Conservation (phyloP, 2,888 invertebrate species). For the Stegana nigrithorax region DNA sequence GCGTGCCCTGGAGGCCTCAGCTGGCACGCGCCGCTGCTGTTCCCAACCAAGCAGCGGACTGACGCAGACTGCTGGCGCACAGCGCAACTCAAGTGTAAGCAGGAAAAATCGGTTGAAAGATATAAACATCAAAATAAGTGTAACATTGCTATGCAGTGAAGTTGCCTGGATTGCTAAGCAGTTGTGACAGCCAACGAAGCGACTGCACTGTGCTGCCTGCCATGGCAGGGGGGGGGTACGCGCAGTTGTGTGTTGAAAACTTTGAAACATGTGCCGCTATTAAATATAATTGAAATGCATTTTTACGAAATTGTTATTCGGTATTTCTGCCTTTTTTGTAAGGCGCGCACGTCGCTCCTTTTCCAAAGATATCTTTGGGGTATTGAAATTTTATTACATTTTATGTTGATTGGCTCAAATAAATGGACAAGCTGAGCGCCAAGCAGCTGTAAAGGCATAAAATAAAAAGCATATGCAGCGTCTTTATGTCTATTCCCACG, state of each 20-base stretch:
- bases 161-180: too few relatives aligned
- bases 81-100: too few relatives aligned
- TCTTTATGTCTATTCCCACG: background rate
- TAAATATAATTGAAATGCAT: constrained; percentile 20
- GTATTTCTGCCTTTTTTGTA: too few relatives aligned
- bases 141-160: too few relatives aligned
- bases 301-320: constrained; percentile 8
- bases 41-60: too few relatives aligned
- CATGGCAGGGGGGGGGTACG: too few relatives aligned
- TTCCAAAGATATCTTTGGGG: constrained; percentile 10
- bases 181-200: too few relatives aligned
- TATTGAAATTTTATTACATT: constrained; percentile 18
- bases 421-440: constrained; percentile 4
- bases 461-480: background rate
- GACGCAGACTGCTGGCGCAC: too few relatives aligned
- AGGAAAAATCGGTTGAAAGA: too few relatives aligned
- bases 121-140: too few relatives aligned
- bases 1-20: constrained; percentile 33
- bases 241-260: too few relatives aligned
- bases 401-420: constrained; percentile 17
- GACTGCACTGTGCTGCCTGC: too few relatives aligned
- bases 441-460: background rate
- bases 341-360: background rate
- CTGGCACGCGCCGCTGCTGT: constrained; percentile 19
- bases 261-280: constrained; percentile 15